Conservation (phyloP, 2,113 vertebrate genomes). For the Delphinapterus leucas region DNA sequence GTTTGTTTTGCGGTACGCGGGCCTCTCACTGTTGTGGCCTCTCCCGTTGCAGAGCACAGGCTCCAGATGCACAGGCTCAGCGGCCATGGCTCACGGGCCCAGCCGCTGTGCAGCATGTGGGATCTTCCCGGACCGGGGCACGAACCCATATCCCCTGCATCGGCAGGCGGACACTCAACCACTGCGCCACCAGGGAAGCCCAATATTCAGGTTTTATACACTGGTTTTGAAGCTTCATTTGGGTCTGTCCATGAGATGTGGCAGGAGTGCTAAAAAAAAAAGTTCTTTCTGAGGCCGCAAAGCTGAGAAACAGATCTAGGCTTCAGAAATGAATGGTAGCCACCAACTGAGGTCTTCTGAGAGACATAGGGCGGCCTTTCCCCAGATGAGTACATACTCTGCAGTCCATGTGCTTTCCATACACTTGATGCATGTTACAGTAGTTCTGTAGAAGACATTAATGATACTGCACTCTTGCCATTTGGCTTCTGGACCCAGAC, state of each 20-base stretch:
- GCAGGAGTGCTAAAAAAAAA: background rate
- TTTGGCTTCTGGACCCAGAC: background rate
- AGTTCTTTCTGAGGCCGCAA: background rate
- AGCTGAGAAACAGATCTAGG: background rate
- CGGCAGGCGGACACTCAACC: no score
- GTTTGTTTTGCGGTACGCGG: no score
- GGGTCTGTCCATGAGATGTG: background rate
- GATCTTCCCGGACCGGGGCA: no score
- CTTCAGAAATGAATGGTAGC: background rate
- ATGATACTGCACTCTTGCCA: background rate
- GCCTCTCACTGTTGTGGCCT: no score
- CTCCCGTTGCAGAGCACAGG: no score
- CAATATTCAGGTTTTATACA: background rate
- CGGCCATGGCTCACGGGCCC: no score
- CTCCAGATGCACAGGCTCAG: no score
- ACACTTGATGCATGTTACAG: background rate
- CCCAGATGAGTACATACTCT: background rate
- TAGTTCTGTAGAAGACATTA: background rate
- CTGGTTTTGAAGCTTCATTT: background rate
- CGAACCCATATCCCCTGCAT: no score
- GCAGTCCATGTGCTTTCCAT: background rate
- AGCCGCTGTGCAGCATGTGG: no score
- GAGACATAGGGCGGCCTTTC: background rate
- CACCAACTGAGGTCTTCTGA: background rate
- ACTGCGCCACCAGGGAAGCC: no score